A percentile compares a stretch with the other conserved stretches of the same genome.
phyloP scores from a whole-genome alignment of 1,140 invertebrate genomes.

The Panonychus citri region DNA sequence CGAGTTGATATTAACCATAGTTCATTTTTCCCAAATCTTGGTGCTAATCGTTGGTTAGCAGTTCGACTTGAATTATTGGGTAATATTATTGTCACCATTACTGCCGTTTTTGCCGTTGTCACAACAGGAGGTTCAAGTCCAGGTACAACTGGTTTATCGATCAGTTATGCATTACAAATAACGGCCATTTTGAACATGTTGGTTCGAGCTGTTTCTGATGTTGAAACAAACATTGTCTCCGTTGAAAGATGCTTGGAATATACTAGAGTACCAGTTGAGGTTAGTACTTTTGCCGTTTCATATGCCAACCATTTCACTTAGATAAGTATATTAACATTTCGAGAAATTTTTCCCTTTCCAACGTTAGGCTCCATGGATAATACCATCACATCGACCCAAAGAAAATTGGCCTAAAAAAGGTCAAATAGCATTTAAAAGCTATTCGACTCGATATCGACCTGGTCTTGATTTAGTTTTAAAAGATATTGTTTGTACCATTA shows the following conservation, averaged over 20 bases:
- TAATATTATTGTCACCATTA: conserved; percentile 27
- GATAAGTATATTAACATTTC: too few species aligned
- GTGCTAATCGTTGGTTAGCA: conserved; percentile 25
- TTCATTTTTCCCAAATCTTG: conserved; percentile 46
- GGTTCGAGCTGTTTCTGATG: conserved; percentile 31
- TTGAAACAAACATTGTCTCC: conserved; percentile 36
- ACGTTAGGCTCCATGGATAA: conserved; percentile 12
- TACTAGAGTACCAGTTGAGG: conserved; percentile 15
- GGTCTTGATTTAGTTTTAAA: conserved; percentile 59
- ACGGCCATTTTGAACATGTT: conserved; percentile 46
- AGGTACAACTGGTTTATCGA: conserved; percentile 29
- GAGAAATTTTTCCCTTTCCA: too few species aligned
- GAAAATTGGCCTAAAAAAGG: conserved; percentile 46
- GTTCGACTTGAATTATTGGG: conserved; percentile 30
- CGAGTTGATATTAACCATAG: conserved; percentile 50
- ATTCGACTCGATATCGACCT: conserved; percentile 49
- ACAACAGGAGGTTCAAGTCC: conserved; percentile 21
- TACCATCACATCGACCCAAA: conserved; percentile 7
- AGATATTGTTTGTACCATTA: conserved; percentile 19
- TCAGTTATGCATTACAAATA: conserved; percentile 32
- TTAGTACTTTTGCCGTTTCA: too few species aligned
- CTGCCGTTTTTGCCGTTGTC: conserved; percentile 28
- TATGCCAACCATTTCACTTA: too few species aligned
- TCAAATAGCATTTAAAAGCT: conserved; percentile 45
- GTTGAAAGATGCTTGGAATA: conserved; percentile 37